phyloP scores from a whole-genome alignment of 1,140 invertebrate genomes.

The Coboldia fuscipes region DNA sequence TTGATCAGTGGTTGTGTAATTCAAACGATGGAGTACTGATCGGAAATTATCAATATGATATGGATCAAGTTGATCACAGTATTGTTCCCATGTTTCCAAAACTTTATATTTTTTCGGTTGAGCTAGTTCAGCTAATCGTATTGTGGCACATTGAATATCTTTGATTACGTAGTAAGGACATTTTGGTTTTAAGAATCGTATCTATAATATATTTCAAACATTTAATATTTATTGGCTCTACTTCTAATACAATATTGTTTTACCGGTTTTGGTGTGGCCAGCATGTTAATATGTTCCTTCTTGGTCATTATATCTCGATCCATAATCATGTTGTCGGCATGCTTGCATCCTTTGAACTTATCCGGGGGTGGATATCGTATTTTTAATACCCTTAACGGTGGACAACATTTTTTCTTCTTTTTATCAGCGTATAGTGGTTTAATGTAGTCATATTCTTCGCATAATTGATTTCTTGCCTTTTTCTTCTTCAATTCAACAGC shows the following conservation, averaged over 20 bases:
- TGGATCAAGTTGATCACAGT: constrained; percentile 8
- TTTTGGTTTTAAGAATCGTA: too few relatives aligned
- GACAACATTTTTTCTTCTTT: constrained; percentile 5
- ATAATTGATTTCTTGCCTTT: too few relatives aligned
- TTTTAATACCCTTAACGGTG: too few relatives aligned
- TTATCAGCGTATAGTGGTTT: constrained; percentile 7
- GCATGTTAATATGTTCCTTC: constrained; percentile 13
- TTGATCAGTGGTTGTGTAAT: constrained; percentile 4
- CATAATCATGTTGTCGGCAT: constrained; percentile 14
- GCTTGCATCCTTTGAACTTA: constrained; percentile 15
- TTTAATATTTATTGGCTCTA: too few relatives aligned
- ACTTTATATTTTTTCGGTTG: constrained; percentile 7
- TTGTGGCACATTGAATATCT: constrained; percentile 11
- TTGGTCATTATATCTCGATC: constrained; percentile 15
- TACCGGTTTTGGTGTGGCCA: constrained; percentile 10
- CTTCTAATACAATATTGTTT: too few relatives aligned
- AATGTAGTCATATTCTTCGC: too few relatives aligned
- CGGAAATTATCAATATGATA: constrained; percentile 9
- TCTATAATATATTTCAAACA: too few relatives aligned
- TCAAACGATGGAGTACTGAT: constrained; percentile 1
- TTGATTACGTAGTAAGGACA: constrained; percentile 9
- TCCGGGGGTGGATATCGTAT: too few relatives aligned
- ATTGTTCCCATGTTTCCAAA: not conserved
- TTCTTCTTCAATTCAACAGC: too few relatives aligned
- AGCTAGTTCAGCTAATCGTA: constrained; percentile 13